Evolutionary conservation across 2,888 invertebrate species (phyloP), one percentile per base, ranked within the genome.

Genomic region (Philaethria dido): DNA sequence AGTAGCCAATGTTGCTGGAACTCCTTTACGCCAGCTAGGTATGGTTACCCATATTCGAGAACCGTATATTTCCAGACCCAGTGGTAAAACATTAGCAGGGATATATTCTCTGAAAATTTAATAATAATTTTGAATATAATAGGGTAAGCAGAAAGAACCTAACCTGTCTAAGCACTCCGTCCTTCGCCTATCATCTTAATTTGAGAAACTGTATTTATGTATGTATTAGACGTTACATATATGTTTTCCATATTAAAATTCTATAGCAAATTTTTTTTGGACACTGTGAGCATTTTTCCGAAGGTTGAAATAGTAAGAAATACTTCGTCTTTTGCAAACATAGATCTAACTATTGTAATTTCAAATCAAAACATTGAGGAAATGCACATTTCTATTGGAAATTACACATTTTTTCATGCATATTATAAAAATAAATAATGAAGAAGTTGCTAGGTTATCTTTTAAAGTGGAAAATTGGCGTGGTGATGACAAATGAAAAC

Each of bases 21-120:
- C 94, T 0, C 97, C 97, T 36, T 92, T 87, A 63, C 95, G 94
- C 96, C 96, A 96, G 71, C 95, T 94, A 0, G 97, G 97, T 61
- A 96, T 87, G 1, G 96, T 95, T 2, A 97, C 88, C 84, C 96
- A 97, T 9, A 97, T 87, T 11, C 95, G 93, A 68, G 95, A 89
- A 4, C 92, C 93, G 89, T 94, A 94, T 3, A 95, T 91, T 78
- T 97, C 97, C 20, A 97, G 80, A 0, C 97, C 97, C 59, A 96
- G 83, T 0, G 97, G 96, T 18, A 96, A 85, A 78, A 95, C 96
- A 78, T 97, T 96, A 71, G 94, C 94, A 0, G 95, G 95, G 25
- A 96, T 89, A 78, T 94, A 97, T 61, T 94, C 81, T 29, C 92
- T 92, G 80, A 52, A 88, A 88, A 20, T 25, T 50, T n/a, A 52